A percentile compares a stretch with the other conserved stretches of the same genome.
Evolutionary conservation across 2,113 vertebrate genomes (phyloP).

Genomic region (Hyperoodon ampullatus): DNA sequence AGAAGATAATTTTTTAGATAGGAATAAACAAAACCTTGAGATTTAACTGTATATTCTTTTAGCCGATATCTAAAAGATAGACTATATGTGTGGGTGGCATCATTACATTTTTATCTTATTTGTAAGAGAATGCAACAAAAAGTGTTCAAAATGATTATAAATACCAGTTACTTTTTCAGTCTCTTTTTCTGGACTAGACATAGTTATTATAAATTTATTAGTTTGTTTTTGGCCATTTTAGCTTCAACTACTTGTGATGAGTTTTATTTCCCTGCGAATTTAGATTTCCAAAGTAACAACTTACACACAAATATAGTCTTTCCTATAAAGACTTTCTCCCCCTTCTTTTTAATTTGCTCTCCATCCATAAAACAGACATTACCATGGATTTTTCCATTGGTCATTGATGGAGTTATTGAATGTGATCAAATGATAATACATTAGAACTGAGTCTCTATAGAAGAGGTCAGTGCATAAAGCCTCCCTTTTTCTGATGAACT

Average conservation of each 20-base stretch:
- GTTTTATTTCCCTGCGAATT: constrained; percentile 49
- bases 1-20: constrained; percentile 34
- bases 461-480: neutral
- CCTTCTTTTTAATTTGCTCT: neutral
- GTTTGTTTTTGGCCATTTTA: constrained; percentile 1
- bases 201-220: constrained; percentile 5
- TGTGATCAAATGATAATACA: constrained; percentile 1
- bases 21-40: constrained; percentile 45
- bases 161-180: constrained; percentile 27
- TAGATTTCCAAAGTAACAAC: constrained; percentile 39
- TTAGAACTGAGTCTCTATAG: neutral
- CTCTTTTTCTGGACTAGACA: neutral
- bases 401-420: neutral
- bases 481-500: constrained; percentile 2
- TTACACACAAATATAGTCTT: neutral
- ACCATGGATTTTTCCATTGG: neutral
- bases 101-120: constrained; percentile 20
- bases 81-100: neutral
- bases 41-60: constrained; percentile 44
- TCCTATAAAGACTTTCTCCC: neutral
- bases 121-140: constrained; percentile 16
- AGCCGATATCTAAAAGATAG: neutral
- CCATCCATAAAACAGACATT: neutral
- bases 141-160: constrained; percentile 16
- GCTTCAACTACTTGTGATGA: neutral